These are phyloP conservation scores for Sarcophaga peregrina DNA, from an alignment of 1,140 invertebrate species.

Conservation along the genomic window DNA sequence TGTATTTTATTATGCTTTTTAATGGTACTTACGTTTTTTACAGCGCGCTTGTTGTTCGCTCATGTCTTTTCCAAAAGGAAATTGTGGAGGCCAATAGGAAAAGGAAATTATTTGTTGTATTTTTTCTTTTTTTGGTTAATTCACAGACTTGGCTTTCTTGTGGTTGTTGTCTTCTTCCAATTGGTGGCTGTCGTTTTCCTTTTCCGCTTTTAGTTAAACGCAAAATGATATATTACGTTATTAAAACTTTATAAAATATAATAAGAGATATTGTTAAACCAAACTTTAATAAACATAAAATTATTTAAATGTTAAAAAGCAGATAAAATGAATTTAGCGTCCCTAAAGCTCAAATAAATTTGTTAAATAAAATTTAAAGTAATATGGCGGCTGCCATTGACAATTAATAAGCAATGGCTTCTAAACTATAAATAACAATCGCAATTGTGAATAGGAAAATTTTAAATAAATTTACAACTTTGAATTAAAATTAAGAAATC, in stretches of 20 bases:
- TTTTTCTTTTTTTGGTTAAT: background rate
- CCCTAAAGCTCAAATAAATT: background rate
- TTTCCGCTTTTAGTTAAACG: background rate
- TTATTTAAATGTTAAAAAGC: background rate
- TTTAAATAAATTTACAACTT: too few species aligned
- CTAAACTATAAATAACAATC: background rate
- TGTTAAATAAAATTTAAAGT: background rate
- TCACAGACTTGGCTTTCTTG: background rate
- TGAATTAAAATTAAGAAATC: too few species aligned
- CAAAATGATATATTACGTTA: background rate
- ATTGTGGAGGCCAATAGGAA: background rate
- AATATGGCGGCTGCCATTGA: slow-evolving; percentile 2
- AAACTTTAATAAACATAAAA: background rate
- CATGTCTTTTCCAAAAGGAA: background rate
- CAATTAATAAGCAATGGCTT: background rate
- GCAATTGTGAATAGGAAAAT: background rate
- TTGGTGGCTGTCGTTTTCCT: background rate
- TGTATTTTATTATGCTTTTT: background rate
- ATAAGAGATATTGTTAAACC: background rate
- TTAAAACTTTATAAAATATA: slow-evolving; percentile 12
- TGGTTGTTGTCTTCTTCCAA: background rate
- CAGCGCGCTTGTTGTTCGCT: background rate
- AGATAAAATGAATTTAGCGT: background rate
- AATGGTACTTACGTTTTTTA: slow-evolving; percentile 23
- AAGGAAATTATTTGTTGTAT: slow-evolving; percentile 34